Evolutionary conservation across 2,888 invertebrate species (phyloP).

Genomic region (Pheosia tremula): DNA sequence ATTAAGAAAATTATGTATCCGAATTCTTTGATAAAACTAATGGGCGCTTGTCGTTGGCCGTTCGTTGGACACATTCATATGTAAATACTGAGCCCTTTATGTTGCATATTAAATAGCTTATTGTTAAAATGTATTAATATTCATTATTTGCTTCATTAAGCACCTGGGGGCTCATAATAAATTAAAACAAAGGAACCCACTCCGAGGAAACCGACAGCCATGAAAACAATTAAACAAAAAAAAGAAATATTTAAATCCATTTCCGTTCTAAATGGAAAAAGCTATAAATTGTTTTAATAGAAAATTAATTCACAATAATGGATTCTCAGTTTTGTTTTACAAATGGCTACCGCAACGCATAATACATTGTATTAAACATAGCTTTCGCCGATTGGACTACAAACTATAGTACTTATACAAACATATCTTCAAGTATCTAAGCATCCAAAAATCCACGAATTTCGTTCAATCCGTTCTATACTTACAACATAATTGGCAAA

Average conservation of each 20-base stretch:
- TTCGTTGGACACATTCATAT: slow-evolving; percentile 44
- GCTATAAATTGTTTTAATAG: slow-evolving; percentile 14
- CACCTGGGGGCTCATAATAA: slow-evolving; percentile 22
- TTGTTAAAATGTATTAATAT: slow-evolving; percentile 49
- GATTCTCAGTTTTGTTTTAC: background rate
- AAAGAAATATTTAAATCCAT: slow-evolving; percentile 17
- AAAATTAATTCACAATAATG: slow-evolving; percentile 5
- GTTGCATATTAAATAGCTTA: slow-evolving; percentile 42
- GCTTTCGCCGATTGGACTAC: background rate
- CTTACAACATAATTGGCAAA: no score
- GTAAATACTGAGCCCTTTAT: slow-evolving; percentile 44
- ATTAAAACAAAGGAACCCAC: slow-evolving; percentile 25
- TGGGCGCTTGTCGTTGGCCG: slow-evolving; percentile 21
- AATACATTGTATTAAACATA: background rate
- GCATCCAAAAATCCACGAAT: no score
- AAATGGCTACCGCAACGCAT: background rate
- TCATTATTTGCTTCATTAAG: slow-evolving; percentile 44
- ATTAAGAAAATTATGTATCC: slow-evolving; percentile 29
- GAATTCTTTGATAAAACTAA: slow-evolving; percentile 34
- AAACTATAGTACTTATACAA: no score
- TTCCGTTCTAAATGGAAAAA: slow-evolving; percentile 26
- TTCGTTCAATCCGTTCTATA: no score
- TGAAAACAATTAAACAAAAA: slow-evolving; percentile 19
- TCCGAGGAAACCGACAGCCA: slow-evolving; percentile 24
- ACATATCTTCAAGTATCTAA: no score